A percentile compares a stretch with the other conserved stretches of the same genome.
phyloP scores from a whole-genome alignment of 2,888 invertebrate genomes.

The Volucella bombylans region DNA sequence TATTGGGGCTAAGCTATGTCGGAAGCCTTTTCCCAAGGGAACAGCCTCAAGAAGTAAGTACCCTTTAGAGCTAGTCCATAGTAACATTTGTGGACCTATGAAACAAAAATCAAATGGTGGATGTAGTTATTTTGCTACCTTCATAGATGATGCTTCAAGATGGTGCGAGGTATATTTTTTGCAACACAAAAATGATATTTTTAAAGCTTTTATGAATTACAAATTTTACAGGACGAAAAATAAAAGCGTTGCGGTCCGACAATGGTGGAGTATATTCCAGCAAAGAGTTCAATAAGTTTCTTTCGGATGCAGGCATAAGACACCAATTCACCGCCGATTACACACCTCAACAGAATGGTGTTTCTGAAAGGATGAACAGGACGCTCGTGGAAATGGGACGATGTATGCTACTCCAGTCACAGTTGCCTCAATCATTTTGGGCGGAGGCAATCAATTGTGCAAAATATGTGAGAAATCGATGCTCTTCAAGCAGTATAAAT shows the following conservation, averaged over 20 bases:
- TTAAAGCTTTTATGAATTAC: not conserved
- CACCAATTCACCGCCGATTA: constrained; percentile 14
- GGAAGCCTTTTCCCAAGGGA: constrained; percentile 8
- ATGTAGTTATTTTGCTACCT: constrained; percentile 14
- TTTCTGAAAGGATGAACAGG: too few relatives aligned
- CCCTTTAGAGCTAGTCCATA: constrained; percentile 11
- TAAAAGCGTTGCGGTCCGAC: too few relatives aligned
- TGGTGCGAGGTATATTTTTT: constrained; percentile 31
- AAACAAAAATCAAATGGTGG: constrained; percentile 12
- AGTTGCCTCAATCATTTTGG: too few relatives aligned
- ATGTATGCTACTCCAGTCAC: too few relatives aligned
- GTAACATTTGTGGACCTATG: constrained; percentile 22
- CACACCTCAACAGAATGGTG: constrained; percentile 17
- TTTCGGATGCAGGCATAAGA: not conserved
- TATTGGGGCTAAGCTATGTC: not conserved
- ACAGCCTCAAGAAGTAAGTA: not conserved
- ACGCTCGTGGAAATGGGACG: not conserved
- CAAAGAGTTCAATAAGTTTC: not conserved
- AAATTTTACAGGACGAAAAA: constrained; percentile 16
- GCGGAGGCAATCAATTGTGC: too few relatives aligned
- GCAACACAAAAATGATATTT: not conserved
- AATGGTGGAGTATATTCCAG: too few relatives aligned
- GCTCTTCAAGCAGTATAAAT: too few relatives aligned
- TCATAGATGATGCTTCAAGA: constrained; percentile 18
- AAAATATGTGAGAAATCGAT: too few relatives aligned